Conservation (phyloP, 2,113 vertebrate species). For the Trochalopteron elliotii region DNA sequence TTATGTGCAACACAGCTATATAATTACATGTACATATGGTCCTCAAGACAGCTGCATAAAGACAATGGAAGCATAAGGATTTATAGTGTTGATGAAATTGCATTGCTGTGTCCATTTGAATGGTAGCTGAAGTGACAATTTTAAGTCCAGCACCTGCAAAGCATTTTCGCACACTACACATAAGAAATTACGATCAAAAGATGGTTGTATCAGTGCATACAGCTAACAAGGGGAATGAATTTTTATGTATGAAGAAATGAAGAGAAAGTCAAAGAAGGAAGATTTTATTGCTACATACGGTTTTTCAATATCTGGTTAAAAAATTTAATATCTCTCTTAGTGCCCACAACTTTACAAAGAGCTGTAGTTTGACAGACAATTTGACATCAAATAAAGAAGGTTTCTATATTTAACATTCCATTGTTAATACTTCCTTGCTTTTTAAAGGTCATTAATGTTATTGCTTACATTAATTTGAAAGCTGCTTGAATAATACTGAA, state of each 20-base stretch:
- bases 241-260: neutral
- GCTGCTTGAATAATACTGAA: neutral
- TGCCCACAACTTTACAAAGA: neutral
- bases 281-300: neutral
- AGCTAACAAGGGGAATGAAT: neutral
- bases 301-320: neutral
- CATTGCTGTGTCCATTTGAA: slow-evolving; percentile 1
- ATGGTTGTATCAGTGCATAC: neutral
- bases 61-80: neutral
- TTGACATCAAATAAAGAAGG: neutral
- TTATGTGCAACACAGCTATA: neutral
- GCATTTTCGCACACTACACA: neutral
- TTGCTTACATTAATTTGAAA: slow-evolving; percentile 6
- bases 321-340: neutral
- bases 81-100: neutral
- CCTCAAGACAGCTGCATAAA: neutral
- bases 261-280: neutral
- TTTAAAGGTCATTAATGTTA: neutral
- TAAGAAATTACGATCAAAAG: neutral
- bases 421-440: neutral
- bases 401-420: neutral
- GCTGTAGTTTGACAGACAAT: neutral
- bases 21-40: neutral
- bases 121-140: slow-evolving; percentile 35
- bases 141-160: slow-evolving; percentile 24